Percentiles rank a stretch among this genome's conserved stretches.
phyloP scores from a whole-genome alignment of 2,797 vertebrate species.

The Limosa lapponica region DNA sequence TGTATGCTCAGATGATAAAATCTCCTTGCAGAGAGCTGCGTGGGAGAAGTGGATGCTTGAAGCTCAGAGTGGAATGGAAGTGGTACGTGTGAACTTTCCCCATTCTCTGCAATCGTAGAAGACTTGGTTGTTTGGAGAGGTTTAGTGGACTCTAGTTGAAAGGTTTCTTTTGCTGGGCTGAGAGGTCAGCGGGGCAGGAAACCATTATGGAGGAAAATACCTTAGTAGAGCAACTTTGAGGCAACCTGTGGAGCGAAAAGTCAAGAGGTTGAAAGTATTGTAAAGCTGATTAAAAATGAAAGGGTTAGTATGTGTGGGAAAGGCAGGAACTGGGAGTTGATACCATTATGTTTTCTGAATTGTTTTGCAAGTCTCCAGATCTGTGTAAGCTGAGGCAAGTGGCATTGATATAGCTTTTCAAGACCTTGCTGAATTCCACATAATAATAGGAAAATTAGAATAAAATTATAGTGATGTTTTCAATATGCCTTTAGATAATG shows the following conservation, averaged over 20 bases:
- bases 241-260: not conserved
- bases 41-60: not conserved
- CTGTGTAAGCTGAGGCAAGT: not conserved
- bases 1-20: not conserved
- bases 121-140: not conserved
- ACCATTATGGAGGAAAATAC: not conserved
- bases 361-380: not conserved
- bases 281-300: not conserved
- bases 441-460: not conserved
- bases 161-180: not conserved
- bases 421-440: not conserved
- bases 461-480: not conserved
- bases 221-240: not conserved
- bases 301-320: not conserved
- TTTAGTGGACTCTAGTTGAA: not conserved
- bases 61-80: not conserved
- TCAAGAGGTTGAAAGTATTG: not conserved
- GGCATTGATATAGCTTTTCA: not conserved
- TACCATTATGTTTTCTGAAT: not conserved
- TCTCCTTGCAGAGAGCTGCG: not conserved
- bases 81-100: not conserved
- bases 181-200: not conserved
- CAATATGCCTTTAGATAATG: not conserved
- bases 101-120: not conserved
- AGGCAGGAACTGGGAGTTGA: not conserved